A percentile compares a stretch with the other conserved stretches of the same genome.
Conservation (phyloP, 92 coral and sea anemone species). For the Porites lobata region DNA sequence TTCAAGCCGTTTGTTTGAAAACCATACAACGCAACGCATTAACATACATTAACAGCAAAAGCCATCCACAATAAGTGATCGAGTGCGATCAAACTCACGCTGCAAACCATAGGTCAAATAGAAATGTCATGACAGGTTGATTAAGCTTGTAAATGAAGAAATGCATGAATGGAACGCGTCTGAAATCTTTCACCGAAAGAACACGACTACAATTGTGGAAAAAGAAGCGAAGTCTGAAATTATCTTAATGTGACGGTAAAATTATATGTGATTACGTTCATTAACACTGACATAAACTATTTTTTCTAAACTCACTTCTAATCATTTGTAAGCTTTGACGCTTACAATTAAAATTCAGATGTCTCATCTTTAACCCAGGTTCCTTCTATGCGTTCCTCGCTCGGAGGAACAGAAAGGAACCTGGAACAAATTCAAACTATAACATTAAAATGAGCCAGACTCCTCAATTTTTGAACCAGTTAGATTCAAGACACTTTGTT, state of each 20-base stretch:
- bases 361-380: too few species aligned
- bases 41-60: constrained; percentile 32
- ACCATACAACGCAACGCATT: constrained; percentile 33
- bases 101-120: background rate
- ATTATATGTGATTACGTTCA: background rate
- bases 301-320: background rate
- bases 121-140: background rate
- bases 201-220: background rate
- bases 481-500: background rate
- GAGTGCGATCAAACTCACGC: constrained; percentile 14
- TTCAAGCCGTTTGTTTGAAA: constrained; percentile 7
- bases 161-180: background rate
- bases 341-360: too few species aligned
- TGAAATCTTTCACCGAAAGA: background rate
- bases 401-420: too few species aligned
- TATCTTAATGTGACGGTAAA: too few species aligned
- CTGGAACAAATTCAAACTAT: too few species aligned
- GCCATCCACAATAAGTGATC: constrained; percentile 19
- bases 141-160: background rate
- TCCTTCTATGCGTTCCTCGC: too few species aligned
- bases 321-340: background rate
- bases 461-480: background rate
- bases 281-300: background rate
- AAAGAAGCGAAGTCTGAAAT: background rate
- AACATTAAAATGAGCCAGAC: too few species aligned